These are phyloP conservation scores for Sula dactylatra DNA, from an alignment of 2,113 vertebrate genomes.

Conservation along the genomic window DNA sequence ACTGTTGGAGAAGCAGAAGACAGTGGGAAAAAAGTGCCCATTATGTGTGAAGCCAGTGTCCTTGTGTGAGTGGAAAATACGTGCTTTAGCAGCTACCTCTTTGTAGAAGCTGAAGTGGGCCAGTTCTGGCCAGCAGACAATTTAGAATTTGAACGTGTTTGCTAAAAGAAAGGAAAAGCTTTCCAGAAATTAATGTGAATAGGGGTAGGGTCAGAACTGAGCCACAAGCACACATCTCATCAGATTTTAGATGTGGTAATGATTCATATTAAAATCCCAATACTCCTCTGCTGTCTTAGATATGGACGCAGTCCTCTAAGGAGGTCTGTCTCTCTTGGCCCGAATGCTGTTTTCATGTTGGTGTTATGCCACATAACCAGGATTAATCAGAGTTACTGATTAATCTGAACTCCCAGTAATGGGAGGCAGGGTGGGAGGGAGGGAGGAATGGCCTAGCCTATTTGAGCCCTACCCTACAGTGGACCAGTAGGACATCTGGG, in stretches of 20 bases:
- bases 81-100: background rate
- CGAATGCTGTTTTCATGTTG: background rate
- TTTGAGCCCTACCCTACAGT: background rate
- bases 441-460: background rate
- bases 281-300: background rate
- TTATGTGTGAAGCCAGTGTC: background rate
- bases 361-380: background rate
- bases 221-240: background rate
- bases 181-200: background rate
- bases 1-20: background rate
- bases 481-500: background rate
- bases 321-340: background rate
- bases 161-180: background rate
- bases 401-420: background rate
- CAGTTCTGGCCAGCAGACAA: background rate
- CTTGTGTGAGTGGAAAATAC: background rate
- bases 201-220: background rate
- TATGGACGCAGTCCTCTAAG: background rate
- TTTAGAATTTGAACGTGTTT: background rate
- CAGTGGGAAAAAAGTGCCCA: background rate
- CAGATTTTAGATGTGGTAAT: background rate
- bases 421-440: background rate
- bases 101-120: background rate
- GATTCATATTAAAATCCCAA: background rate
- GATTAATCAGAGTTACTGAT: background rate